These are phyloP conservation scores for Anthrax anthrax DNA, from an alignment of 2,888 invertebrate genomes.

Conservation along the genomic window DNA sequence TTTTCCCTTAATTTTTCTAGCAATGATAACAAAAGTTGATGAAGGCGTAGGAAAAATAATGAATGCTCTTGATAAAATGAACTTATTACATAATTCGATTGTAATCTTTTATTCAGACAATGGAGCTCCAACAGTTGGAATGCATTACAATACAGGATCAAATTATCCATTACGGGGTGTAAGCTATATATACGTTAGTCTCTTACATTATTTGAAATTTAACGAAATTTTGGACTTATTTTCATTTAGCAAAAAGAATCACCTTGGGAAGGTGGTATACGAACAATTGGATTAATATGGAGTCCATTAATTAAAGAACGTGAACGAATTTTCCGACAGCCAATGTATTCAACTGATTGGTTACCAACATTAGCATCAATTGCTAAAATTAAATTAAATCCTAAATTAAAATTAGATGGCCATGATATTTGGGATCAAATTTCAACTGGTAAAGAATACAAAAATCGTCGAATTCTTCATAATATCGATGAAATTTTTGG, in stretches of 20 bases:
- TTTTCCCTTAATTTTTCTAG: conserved; percentile 35
- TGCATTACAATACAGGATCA: conserved; percentile 56
- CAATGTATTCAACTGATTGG: conserved; percentile 74
- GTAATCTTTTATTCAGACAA: conserved; percentile 81
- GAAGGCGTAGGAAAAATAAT: conserved; percentile 69
- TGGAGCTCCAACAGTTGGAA: conserved; percentile 63
- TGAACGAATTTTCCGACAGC: conserved; percentile 42
- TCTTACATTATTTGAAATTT: background rate
- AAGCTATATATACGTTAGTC: conserved; percentile 17
- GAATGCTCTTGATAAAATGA: conserved; percentile 45
- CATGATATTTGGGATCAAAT: conserved; percentile 54
- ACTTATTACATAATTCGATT: conserved; percentile 66
- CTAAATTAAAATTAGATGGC: conserved; percentile 41
- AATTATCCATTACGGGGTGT: conserved; percentile 71
- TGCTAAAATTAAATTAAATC: conserved; percentile 20
- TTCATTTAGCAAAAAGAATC: conserved; percentile 52
- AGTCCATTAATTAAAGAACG: conserved; percentile 43
- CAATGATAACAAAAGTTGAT: conserved; percentile 74
- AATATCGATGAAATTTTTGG: conserved; percentile 51
- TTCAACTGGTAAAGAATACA: conserved; percentile 26
- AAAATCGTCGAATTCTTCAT: conserved; percentile 34
- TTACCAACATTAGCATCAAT: conserved; percentile 51
- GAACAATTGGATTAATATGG: conserved; percentile 64
- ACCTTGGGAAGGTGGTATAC: conserved; percentile 73
- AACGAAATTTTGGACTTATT: background rate